phyloP scores from a whole-genome alignment of 2,797 vertebrate genomes.

The Microctenopoma lineatum region DNA sequence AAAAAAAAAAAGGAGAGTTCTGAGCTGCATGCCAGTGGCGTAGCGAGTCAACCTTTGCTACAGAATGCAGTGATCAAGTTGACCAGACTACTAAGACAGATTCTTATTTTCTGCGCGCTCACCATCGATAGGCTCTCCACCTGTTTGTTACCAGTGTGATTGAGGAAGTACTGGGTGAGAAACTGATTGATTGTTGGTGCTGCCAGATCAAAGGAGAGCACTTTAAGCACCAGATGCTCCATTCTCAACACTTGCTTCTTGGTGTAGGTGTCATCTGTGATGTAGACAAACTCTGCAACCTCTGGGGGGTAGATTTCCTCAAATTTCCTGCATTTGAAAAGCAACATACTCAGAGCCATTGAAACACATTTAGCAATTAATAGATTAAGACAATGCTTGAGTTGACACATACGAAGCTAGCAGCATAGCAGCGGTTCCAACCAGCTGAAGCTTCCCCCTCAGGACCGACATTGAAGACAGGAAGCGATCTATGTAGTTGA shows the following conservation, averaged over 20 bases:
- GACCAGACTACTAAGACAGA: no score
- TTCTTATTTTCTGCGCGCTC: constrained; percentile 47
- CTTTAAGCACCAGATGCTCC: constrained; percentile 98
- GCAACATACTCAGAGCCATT: accelerated
- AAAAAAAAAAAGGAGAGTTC: background rate
- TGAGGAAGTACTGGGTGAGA: constrained; percentile 94
- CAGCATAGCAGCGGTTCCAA: constrained; percentile 97
- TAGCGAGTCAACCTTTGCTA: no score
- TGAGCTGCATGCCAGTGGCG: background rate
- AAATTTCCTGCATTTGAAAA: constrained; percentile 88
- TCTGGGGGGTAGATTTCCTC: constrained; percentile 99
- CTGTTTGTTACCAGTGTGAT: constrained; percentile 81
- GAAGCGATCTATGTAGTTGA: constrained; percentile 98
- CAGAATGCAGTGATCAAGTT: no score
- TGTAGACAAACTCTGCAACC: constrained; percentile 98
- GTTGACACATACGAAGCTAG: constrained; percentile 92
- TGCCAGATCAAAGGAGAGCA: constrained; percentile 96
- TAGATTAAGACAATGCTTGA: background rate
- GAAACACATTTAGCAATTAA: accelerated
- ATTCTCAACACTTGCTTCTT: constrained; percentile 98
- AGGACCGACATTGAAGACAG: constrained; percentile 98
- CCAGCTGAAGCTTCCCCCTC: constrained; percentile 97
- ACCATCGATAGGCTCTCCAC: constrained; percentile 95
- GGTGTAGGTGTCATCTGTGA: constrained; percentile 98
- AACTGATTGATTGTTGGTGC: constrained; percentile 96